Base-by-base conservation (phyloP, 2,888 invertebrate species). In the Drosophila gaucha region DNA sequence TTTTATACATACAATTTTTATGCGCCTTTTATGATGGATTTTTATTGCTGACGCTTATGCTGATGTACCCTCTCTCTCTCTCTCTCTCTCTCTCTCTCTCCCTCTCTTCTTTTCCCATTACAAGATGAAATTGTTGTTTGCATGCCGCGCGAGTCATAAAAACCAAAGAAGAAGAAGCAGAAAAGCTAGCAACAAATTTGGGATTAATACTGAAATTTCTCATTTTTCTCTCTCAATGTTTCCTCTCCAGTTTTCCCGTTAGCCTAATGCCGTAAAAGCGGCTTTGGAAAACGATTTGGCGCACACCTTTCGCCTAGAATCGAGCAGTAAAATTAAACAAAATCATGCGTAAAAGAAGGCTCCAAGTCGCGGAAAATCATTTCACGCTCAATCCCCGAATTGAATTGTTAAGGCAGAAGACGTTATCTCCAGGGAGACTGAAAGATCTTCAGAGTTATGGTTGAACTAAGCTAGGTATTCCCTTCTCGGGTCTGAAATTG, bases 181-280 rank as follows among this genome's bases (percentile, higher is more conserved):
- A 86, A 59, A 55, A 69, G 65, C 79, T 73, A 82, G 80, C 80
- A 86, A 79, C 83, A 80, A 86, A 80, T 83, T 83, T 83, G 49
- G 67, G 62, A 79, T 74, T 79, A 86, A 74, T 74, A 62, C 54
- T n/a, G 41, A 66, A 76, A 58, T 71, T 54, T 55, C 12, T 35
- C 44, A 30, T 28, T 12, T 22, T 14, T 9, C 9, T 9, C n/a
- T 2, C 20, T 20, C 16, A n/a, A n/a, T n/a, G n/a, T n/a, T n/a
- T 28, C 9, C 18, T 16, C 6, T 16, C 12, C 9, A 16, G 33
- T 8, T 4, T n/a, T 31, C 31, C 31, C 12, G 24, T 33, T 28
- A 43, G 18, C 22, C 49, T 43, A 46, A 47, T 41, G 35, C 50
- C 46, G 20, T 72, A 30, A 76, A 71, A 59, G 49, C 56, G 67